A percentile compares a stretch with the other conserved stretches of the same genome.
Evolutionary conservation across 2,113 vertebrate species (phyloP).

Genomic region (Clarias magur): DNA sequence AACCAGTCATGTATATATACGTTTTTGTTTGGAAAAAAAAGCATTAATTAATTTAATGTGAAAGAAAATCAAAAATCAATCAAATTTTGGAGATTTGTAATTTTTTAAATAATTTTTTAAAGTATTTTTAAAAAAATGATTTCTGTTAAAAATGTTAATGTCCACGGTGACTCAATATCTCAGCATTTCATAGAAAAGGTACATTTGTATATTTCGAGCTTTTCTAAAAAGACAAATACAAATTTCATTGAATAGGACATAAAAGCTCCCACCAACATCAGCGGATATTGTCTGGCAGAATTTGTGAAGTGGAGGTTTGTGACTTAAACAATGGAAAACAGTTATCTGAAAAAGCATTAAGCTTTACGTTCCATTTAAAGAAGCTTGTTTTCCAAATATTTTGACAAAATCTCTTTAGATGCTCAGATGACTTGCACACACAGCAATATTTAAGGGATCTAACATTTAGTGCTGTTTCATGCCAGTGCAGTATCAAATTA

Average conservation of each 20-base stretch:
- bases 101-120: no score
- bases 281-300: neutral
- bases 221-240: neutral
- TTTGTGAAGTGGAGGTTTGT: neutral
- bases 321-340: neutral
- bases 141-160: no score
- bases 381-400: neutral
- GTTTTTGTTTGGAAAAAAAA: neutral
- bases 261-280: neutral
- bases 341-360: no score
- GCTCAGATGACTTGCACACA: neutral
- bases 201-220: neutral
- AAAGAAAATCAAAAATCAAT: no score
- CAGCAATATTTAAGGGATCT: neutral
- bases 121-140: no score
- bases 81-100: no score
- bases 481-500: neutral
- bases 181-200: neutral
- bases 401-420: neutral
- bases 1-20: neutral
- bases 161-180: neutral
- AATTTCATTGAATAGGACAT: neutral
- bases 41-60: neutral
- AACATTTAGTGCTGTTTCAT: neutral
- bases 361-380: no score